Evolutionary conservation across 2,888 invertebrate species (phyloP), one percentile per base, ranked within the genome.

Genomic region (Sphaerophoria taeniata): DNA sequence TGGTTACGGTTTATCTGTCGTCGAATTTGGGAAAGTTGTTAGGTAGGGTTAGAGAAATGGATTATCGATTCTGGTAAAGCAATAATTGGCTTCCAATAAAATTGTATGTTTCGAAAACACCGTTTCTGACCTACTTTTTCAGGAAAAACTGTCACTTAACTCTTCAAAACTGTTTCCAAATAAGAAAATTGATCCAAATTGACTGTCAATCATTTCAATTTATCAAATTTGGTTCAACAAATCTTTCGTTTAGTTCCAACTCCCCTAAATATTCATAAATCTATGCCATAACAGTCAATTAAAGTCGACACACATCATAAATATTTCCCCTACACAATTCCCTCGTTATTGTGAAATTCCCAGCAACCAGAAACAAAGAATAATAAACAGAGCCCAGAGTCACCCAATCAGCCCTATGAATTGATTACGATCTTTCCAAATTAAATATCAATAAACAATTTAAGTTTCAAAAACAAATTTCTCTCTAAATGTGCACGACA

Each of bases 401-500:
- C 51, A 49, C 49, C 65, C 71, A 80, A 80, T 80, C 84, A 76
- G 7, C 76, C 6, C 76, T 6, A 36, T 24, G 24, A 79, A 80
- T 85, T 76, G 84, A 80, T 80, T 80, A 76, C 84, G 55, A 72
- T 80, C 84, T 80, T 80, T 75, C 51, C 80, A 69, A 80, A 85
- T 85, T 85, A 85, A 80, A 76, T 75, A 69, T 74, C 84, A 85
- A 85, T 85, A 80, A 85, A 76, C 80, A 72, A 76, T 80, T 80
- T 71, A 76, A 85, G 80, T 72, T 85, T 69, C 43, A 58, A 75
- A 72, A 85, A 76, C 72, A 80, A 75, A 75, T 76, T 69, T 45
- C 24, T 11, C 14, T 0, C 3, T 49, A 14, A 34, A 14, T 7
- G 33, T 51, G 63, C 24, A 7, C 11, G 6, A 6, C n/a, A 6